These are phyloP conservation scores for Mylabris sibirica DNA, from an alignment of 2,888 invertebrate species.

Conservation along the genomic window DNA sequence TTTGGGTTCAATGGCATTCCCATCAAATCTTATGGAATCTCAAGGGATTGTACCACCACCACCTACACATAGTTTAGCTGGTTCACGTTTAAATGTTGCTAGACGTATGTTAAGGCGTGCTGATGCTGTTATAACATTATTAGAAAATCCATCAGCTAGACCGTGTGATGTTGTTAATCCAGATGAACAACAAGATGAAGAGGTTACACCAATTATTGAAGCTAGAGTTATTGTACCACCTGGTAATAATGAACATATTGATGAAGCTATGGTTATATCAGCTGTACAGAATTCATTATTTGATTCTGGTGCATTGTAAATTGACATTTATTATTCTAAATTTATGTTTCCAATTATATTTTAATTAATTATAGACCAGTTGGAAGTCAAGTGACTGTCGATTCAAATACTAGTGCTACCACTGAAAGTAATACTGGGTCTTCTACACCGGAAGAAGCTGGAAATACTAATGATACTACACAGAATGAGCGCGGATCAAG, in stretches of 20 bases:
- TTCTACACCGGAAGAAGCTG: slow-evolving; percentile 50
- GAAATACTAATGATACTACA: slow-evolving; percentile 43
- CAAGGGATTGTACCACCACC: slow-evolving; percentile 62
- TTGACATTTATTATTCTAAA: slow-evolving; percentile 17
- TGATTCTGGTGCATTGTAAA: slow-evolving; percentile 46
- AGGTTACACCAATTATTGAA: slow-evolving; percentile 60
- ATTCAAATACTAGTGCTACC: slow-evolving; percentile 28
- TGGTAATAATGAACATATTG: slow-evolving; percentile 50
- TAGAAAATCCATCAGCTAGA: slow-evolving; percentile 59
- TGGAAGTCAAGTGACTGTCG: slow-evolving; percentile 21
- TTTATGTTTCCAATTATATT: background rate
- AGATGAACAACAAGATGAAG: slow-evolving; percentile 56
- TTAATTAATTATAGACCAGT: slow-evolving; percentile 18
- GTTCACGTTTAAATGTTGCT: slow-evolving; percentile 64
- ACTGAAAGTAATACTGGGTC: slow-evolving; percentile 28
- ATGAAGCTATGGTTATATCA: slow-evolving; percentile 52
- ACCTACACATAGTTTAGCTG: slow-evolving; percentile 63
- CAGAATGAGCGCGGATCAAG: slow-evolving; percentile 30
- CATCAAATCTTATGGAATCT: slow-evolving; percentile 61
- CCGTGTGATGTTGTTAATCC: slow-evolving; percentile 48
- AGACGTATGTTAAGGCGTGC: slow-evolving; percentile 64
- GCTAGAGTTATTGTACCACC: slow-evolving; percentile 58
- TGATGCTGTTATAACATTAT: slow-evolving; percentile 59
- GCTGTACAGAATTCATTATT: slow-evolving; percentile 54
- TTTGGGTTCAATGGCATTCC: slow-evolving; percentile 67